Conservation (phyloP, 2,113 vertebrate genomes). For the Nothobranchius furzeri region DNA sequence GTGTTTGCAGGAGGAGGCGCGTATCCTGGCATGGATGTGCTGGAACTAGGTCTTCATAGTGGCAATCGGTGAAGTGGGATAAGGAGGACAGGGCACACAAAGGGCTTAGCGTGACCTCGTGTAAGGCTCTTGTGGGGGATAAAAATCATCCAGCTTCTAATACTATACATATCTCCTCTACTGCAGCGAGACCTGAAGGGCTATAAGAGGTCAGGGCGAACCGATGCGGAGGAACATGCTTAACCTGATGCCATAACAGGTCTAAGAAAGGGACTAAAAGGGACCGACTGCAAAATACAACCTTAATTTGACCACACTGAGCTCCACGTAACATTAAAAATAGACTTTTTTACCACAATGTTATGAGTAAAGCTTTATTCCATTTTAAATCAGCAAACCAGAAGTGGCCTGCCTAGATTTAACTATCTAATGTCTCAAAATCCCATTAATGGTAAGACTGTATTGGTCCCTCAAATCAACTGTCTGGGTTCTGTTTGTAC, state of each 20-base stretch:
- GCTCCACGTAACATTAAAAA: too few species aligned
- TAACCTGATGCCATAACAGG: not conserved
- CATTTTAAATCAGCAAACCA: too few species aligned
- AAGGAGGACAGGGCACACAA: conserved; percentile 63
- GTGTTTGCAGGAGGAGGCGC: conserved; percentile 32
- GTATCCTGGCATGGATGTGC: conserved; percentile 37
- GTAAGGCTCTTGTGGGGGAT: conserved; percentile 52
- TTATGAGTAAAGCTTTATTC: too few species aligned
- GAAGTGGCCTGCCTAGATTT: too few species aligned
- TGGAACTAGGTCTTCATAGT: conserved; percentile 16
- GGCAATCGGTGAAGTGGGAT: conserved; percentile 54
- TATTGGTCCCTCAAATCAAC: too few species aligned
- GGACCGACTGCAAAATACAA: too few species aligned
- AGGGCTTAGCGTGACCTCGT: conserved; percentile 66
- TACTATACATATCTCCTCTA: conserved; percentile 50
- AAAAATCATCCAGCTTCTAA: conserved; percentile 43
- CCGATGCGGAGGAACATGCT: conserved; percentile 3
- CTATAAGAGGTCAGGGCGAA: conserved; percentile 29
- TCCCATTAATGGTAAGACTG: too few species aligned
- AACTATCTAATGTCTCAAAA: too few species aligned
- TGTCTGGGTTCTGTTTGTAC: too few species aligned
- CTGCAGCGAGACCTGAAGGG: conserved; percentile 55
- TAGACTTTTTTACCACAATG: too few species aligned
- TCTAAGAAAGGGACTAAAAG: not conserved
- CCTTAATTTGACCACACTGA: too few species aligned